phyloP scores from a whole-genome alignment of 2,797 vertebrate genomes.

The Phalloptychus januarius region DNA sequence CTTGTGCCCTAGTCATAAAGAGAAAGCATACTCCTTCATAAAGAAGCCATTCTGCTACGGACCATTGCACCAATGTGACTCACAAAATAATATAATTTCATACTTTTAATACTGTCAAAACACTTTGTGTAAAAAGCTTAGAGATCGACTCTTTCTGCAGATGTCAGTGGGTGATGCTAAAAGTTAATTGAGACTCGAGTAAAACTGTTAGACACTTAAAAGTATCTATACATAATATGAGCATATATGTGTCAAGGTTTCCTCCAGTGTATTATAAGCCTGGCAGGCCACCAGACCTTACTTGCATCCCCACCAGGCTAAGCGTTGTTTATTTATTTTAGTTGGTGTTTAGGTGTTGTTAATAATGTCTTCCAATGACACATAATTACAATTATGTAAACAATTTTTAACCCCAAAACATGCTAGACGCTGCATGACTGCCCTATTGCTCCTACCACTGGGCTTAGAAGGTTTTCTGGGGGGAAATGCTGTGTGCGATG shows the following conservation, averaged over 20 bases:
- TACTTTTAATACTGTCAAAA: not conserved
- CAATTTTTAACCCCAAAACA: no score
- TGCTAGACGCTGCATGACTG: no score
- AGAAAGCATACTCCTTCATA: slow-evolving; percentile 2
- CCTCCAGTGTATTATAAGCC: no score
- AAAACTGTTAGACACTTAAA: not conserved
- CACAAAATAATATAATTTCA: not conserved
- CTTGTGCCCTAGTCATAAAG: slow-evolving; percentile 15
- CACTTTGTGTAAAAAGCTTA: not conserved
- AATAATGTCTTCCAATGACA: no score
- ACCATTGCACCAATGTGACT: not conserved
- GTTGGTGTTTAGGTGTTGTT: no score
- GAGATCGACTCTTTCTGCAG: not conserved
- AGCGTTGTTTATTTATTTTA: no score
- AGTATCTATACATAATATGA: not conserved
- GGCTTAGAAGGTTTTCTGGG: no score
- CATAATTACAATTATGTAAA: no score
- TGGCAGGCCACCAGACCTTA: no score
- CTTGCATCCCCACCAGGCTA: no score
- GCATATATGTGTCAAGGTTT: not conserved
- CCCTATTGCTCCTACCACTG: no score
- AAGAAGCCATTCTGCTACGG: slow-evolving; percentile 1
- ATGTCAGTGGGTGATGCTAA: not conserved
- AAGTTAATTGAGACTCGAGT: not conserved
- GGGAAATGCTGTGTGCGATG: not conserved